phyloP scores from a whole-genome alignment of 2,888 invertebrate species.

The Melieria crassipennis region DNA sequence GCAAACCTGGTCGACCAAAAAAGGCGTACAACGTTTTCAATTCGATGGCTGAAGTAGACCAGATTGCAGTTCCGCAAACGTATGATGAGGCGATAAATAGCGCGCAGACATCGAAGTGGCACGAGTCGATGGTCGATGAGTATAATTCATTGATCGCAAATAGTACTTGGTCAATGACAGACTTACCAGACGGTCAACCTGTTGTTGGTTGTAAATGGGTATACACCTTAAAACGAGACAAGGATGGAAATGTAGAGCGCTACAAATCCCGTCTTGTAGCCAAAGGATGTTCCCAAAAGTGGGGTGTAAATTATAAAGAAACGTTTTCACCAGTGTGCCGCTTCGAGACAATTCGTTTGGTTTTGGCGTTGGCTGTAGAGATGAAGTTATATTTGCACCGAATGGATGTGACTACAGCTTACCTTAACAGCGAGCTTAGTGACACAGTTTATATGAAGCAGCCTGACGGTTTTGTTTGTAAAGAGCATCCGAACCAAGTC shows the following conservation, averaged over 20 bases:
- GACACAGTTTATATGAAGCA: slow-evolving; percentile 30
- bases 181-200: slow-evolving; percentile 25
- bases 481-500: slow-evolving; percentile 32
- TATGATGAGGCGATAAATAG: slow-evolving; percentile 1
- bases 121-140: slow-evolving; percentile 32
- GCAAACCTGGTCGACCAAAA: slow-evolving; percentile 25
- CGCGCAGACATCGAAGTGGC: slow-evolving; percentile 10
- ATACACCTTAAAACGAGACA: slow-evolving; percentile 43
- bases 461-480: slow-evolving; percentile 4
- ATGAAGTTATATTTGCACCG: slow-evolving; percentile 26
- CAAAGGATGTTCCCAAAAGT: slow-evolving; percentile 46
- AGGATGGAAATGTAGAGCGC: slow-evolving; percentile 39
- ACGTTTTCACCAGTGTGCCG: slow-evolving; percentile 42
- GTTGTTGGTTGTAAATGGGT: slow-evolving; percentile 44
- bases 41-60: slow-evolving; percentile 5
- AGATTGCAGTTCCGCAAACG: neutral
- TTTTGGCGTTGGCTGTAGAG: slow-evolving; percentile 33
- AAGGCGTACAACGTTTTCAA: slow-evolving; percentile 29
- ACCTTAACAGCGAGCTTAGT: slow-evolving; percentile 34
- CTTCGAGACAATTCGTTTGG: slow-evolving; percentile 39
- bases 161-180: slow-evolving; percentile 31
- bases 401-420: slow-evolving; percentile 38
- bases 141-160: slow-evolving; percentile 32
- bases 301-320: slow-evolving; percentile 31
- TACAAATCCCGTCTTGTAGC: slow-evolving; percentile 45